Conservation (phyloP, 2,797 vertebrate species). For the Lagodon rhomboides region DNA sequence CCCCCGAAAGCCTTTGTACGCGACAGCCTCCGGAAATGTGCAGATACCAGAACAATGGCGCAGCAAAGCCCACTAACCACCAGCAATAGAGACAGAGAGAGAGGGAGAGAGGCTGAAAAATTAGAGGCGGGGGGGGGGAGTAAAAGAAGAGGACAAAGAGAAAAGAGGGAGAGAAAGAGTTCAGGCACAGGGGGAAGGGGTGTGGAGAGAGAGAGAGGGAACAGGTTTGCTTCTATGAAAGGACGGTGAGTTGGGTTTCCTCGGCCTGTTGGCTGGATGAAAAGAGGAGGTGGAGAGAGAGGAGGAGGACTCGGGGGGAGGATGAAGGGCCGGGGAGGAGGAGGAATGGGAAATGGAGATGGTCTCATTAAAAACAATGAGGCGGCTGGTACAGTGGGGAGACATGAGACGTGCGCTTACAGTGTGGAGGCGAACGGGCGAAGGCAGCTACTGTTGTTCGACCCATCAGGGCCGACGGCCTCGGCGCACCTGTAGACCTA, state of each 20-base stretch:
- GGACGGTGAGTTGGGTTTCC: conserved; percentile 70
- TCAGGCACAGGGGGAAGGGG: conserved; percentile 24
- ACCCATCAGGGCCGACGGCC: neutral
- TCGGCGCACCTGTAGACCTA: too few species aligned
- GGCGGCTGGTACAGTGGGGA: conserved; percentile 27
- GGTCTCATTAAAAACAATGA: conserved; percentile 59
- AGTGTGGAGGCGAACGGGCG: conserved; percentile 1
- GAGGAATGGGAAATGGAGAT: conserved; percentile 56
- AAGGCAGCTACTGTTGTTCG: neutral
- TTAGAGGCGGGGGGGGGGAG: conserved; percentile 21
- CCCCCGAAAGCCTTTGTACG: conserved; percentile 58
- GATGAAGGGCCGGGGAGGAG: conserved; percentile 44
- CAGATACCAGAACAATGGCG: conserved; percentile 80
- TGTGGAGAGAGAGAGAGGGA: conserved; percentile 45
- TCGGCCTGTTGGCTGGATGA: conserved; percentile 64
- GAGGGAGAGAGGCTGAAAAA: conserved; percentile 36
- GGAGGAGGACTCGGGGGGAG: conserved; percentile 41
- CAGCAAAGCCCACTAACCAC: conserved; percentile 69
- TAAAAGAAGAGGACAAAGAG: conserved; percentile 53
- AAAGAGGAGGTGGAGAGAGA: conserved; percentile 65
- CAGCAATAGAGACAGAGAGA: conserved; percentile 53
- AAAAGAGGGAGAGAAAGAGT: conserved; percentile 50
- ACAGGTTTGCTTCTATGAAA: conserved; percentile 72
- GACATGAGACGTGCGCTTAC: conserved; percentile 10
- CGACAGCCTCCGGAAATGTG: conserved; percentile 79